A percentile compares a stretch with the other conserved stretches of the same genome.
phyloP scores from a whole-genome alignment of 2,113 vertebrate genomes.

The Maylandia zebra region DNA sequence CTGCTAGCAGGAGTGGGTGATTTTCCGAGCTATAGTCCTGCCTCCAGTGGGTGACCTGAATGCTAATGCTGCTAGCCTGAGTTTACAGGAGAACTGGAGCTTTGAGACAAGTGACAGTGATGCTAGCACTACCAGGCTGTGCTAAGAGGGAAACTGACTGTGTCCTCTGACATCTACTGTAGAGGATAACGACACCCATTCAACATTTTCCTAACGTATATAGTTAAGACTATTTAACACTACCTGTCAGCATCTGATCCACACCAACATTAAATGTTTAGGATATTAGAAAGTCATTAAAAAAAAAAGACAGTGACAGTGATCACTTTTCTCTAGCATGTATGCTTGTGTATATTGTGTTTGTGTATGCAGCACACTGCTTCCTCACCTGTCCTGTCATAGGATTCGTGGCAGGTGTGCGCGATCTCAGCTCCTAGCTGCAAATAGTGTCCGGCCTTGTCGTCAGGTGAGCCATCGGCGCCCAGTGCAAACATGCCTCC shows the following conservation, averaged over 20 bases:
- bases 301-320: not conserved
- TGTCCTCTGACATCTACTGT: not conserved
- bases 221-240: not conserved
- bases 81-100: not conserved
- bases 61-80: not conserved
- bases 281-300: not conserved
- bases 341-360: not conserved
- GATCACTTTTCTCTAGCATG: not conserved
- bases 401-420: conserved; percentile 95
- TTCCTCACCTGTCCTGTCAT: conserved; percentile 86
- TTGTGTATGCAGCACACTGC: not conserved
- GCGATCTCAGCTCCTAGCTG: conserved; percentile 97
- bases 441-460: conserved; percentile 95
- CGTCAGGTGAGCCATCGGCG: conserved; percentile 89
- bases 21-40: not conserved
- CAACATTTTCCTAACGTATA: not conserved
- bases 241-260: not conserved
- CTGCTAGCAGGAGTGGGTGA: not conserved
- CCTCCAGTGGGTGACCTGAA: not conserved
- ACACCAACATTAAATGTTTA: not conserved
- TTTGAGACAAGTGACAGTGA: not conserved
- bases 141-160: not conserved
- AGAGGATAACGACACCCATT: not conserved
- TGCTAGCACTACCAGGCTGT: not conserved
- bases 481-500: conserved; percentile 97